Conservation (phyloP, 2,797 vertebrate species). For the Pristis pectinata region DNA sequence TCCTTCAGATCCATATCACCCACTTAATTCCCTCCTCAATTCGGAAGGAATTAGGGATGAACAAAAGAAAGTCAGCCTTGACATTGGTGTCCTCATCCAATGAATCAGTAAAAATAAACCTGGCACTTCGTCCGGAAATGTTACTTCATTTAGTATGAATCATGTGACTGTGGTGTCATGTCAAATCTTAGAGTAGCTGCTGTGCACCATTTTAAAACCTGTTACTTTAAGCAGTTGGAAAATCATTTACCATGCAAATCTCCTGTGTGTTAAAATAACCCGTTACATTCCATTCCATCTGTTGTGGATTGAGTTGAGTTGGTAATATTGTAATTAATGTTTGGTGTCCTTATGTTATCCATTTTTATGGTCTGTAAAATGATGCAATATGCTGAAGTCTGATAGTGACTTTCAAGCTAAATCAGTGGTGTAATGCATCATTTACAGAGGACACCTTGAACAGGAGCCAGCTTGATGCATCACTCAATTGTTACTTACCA, state of each 20-base stretch:
- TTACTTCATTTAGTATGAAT: no score
- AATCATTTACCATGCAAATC: background rate
- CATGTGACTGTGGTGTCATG: background rate
- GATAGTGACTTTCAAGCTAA: background rate
- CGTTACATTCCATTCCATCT: background rate
- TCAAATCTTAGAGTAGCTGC: background rate
- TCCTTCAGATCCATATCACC: no score
- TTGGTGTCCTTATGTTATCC: background rate
- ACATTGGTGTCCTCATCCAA: no score
- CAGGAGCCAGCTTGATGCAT: background rate
- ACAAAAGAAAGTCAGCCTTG: no score
- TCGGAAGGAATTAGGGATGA: no score
- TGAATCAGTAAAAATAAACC: background rate
- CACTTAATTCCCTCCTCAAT: no score
- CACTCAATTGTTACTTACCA: background rate
- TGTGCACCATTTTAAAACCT: background rate
- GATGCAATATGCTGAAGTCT: background rate
- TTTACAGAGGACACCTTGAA: background rate
- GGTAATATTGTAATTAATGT: background rate
- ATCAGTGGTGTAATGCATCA: background rate
- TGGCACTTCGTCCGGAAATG: background rate
- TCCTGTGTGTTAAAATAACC: no score
- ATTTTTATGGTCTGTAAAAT: background rate
- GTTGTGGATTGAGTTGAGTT: background rate
- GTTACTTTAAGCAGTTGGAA: background rate